Percentiles rank a stretch among this genome's conserved stretches.
Evolutionary conservation across 2,797 vertebrate species (phyloP).

Genomic region (Benthosema pterotum): DNA sequence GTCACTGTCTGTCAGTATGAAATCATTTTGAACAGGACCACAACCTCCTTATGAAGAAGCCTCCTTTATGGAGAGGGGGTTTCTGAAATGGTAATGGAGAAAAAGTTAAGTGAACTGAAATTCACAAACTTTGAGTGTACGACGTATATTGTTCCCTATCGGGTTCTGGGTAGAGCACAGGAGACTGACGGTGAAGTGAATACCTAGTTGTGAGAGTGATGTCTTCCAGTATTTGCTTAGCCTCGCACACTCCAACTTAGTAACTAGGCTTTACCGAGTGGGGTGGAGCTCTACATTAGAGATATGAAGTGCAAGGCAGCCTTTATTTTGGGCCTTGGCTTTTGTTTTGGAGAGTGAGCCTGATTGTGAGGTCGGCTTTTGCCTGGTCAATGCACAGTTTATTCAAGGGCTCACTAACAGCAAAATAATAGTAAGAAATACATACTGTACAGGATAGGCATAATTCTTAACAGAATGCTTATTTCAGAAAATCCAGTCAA

Average conservation of each 20-base stretch:
- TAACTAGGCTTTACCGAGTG: slow-evolving; percentile 9
- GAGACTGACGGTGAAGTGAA: slow-evolving; percentile 4
- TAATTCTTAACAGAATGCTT: not conserved
- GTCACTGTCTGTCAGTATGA: slow-evolving; percentile 24
- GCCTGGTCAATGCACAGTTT: not conserved
- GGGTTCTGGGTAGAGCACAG: slow-evolving; percentile 15
- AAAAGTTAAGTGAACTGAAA: slow-evolving; percentile 23
- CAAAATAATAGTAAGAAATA: not conserved
- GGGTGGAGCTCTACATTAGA: slow-evolving; percentile 11
- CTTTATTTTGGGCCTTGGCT: slow-evolving; percentile 12
- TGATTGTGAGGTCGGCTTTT: not conserved
- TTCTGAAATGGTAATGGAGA: slow-evolving; percentile 22
- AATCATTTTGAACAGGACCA: slow-evolving; percentile 18
- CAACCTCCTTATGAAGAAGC: slow-evolving; percentile 4
- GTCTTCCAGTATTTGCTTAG: slow-evolving; percentile 23
- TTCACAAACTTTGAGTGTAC: slow-evolving; percentile 22
- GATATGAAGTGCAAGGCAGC: slow-evolving; percentile 20
- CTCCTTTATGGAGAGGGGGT: slow-evolving; percentile 1
- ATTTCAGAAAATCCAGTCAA: not conserved
- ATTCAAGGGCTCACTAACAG: slow-evolving; percentile 9
- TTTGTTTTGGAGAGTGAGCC: slow-evolving; percentile 15
- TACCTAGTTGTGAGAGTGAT: slow-evolving; percentile 14
- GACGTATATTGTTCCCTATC: slow-evolving; percentile 1
- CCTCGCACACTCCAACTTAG: slow-evolving; percentile 15
- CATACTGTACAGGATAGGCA: too few species aligned